Conservation (phyloP, 2,888 invertebrate genomes). For the Sminthurinus aureus region DNA sequence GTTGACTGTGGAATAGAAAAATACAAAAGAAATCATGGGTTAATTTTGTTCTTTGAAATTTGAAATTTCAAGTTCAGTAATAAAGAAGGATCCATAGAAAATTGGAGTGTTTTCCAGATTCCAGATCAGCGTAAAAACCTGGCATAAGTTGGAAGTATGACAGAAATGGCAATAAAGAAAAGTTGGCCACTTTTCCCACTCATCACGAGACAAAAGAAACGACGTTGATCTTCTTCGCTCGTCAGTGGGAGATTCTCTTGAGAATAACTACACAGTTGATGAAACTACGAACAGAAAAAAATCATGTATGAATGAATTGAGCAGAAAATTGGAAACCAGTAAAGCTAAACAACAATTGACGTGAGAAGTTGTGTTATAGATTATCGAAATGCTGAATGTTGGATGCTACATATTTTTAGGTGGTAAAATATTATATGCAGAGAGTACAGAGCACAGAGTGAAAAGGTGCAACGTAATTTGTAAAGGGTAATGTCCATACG, state of each 20-base stretch:
- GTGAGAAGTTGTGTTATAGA: neutral
- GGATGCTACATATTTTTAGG: neutral
- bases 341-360: too few species aligned
- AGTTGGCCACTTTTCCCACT: constrained; percentile 24
- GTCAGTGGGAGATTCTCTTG: neutral
- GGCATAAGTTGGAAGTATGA: neutral
- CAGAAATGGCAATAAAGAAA: neutral
- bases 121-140: neutral
- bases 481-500: too few species aligned
- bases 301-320: neutral
- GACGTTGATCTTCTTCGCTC: constrained; percentile 2
- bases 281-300: neutral
- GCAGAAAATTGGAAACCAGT: too few species aligned
- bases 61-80: neutral
- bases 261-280: neutral
- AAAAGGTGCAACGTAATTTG: too few species aligned
- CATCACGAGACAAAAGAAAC: constrained; percentile 39
- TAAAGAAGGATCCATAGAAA: neutral
- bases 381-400: neutral
- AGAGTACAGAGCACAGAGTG: too few species aligned
- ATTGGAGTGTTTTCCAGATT: neutral
- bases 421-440: too few species aligned
- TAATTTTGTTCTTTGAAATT: neutral
- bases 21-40: neutral
- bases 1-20: neutral